phyloP scores from a whole-genome alignment of 1,140 invertebrate genomes.

The Carposina sasakii region DNA sequence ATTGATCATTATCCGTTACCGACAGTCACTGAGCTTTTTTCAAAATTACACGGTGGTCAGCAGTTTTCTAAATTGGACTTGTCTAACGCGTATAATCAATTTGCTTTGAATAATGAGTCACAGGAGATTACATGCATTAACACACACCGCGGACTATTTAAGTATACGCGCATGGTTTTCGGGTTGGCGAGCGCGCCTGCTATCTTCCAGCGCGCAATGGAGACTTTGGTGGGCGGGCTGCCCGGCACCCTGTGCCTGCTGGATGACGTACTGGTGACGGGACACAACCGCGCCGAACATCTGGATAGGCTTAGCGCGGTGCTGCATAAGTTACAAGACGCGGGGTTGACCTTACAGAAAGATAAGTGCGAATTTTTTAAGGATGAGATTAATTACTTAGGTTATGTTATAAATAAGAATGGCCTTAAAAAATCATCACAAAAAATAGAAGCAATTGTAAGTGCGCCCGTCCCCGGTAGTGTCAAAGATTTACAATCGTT shows the following conservation, averaged over 20 bases:
- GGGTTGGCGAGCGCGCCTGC: neutral
- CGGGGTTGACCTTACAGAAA: neutral
- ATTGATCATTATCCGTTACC: neutral
- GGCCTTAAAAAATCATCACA: neutral
- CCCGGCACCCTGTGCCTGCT: neutral
- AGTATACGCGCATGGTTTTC: neutral
- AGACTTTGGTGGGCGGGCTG: neutral
- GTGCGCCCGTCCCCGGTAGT: neutral
- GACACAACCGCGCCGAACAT: neutral
- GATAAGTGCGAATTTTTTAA: constrained; percentile 1
- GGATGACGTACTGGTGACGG: neutral
- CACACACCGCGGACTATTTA: neutral
- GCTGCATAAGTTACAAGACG: neutral
- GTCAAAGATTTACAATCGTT: neutral
- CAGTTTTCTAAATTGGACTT: neutral
- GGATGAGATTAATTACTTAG: neutral
- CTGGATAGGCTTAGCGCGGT: neutral
- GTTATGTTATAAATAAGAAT: neutral
- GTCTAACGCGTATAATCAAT: neutral
- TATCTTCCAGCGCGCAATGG: constrained; percentile 1
- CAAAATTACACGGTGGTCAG: neutral
- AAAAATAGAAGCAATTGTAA: neutral
- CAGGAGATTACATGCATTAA: neutral
- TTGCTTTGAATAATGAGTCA: neutral
- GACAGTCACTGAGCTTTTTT: neutral